phyloP scores from a whole-genome alignment of 92 coral and sea anemone species.

The Siderastrea radians region DNA sequence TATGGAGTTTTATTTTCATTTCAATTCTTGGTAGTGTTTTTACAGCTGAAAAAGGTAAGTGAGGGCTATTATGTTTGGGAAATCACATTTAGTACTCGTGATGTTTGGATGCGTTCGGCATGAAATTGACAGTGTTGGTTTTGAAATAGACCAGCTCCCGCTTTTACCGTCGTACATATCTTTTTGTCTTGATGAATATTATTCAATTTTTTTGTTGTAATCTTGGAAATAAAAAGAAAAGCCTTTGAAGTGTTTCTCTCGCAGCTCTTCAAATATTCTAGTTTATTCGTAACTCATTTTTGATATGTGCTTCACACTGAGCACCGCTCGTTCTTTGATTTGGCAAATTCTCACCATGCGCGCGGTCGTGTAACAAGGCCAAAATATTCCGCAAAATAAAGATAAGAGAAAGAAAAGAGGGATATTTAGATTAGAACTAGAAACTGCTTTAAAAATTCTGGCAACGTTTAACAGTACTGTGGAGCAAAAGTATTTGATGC shows the following conservation, averaged over 20 bases:
- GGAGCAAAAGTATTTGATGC: background rate
- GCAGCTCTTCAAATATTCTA: background rate
- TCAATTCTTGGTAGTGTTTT: background rate
- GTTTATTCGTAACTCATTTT: background rate
- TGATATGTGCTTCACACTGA: background rate
- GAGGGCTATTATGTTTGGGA: background rate
- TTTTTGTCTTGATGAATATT: background rate
- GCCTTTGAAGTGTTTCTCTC: background rate
- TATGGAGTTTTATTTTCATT: background rate
- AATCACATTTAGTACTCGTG: background rate
- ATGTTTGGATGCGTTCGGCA: background rate
- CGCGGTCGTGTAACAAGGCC: background rate
- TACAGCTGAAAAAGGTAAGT: conserved; percentile 14
- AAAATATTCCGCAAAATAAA: background rate
- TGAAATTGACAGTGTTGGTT: background rate
- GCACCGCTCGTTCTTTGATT: background rate
- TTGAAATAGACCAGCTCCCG: background rate
- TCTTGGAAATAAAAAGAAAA: background rate
- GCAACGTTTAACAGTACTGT: background rate
- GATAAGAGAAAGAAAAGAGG: background rate
- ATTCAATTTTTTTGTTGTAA: background rate
- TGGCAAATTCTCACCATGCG: background rate
- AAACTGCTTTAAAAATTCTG: background rate
- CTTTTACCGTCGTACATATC: too few relatives aligned
- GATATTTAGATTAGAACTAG: too few relatives aligned